These are phyloP conservation scores for Coracias cyanogaster DNA, from an alignment of 2,797 vertebrate species.

Conservation along the genomic window DNA sequence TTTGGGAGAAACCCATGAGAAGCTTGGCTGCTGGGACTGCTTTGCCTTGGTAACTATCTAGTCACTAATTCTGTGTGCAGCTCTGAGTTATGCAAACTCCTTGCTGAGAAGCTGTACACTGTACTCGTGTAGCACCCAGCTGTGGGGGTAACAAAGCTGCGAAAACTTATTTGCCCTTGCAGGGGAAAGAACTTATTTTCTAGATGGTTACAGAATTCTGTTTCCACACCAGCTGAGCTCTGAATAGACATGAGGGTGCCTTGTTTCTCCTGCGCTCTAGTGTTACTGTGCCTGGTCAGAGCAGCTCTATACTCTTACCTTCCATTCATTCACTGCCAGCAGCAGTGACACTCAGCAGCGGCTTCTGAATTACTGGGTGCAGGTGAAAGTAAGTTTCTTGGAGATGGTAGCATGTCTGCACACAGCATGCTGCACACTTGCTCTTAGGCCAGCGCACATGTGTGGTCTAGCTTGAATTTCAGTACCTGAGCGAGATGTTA, in stretches of 20 bases:
- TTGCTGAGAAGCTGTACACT: neutral
- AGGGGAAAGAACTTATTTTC: neutral
- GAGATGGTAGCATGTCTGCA: neutral
- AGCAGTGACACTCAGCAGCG: neutral
- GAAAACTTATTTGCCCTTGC: neutral
- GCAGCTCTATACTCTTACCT: neutral
- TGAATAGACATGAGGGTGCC: neutral
- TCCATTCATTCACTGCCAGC: neutral
- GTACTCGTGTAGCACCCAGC: neutral
- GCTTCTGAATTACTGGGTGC: neutral
- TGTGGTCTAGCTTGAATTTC: neutral
- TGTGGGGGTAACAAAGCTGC: neutral
- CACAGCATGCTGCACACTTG: rapidly evolving
- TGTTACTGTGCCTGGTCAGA: neutral
- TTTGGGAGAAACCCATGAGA: neutral
- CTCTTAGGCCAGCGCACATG: neutral
- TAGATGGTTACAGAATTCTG: neutral
- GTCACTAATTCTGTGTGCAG: neutral
- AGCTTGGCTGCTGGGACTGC: neutral
- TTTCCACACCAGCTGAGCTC: neutral
- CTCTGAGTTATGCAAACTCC: neutral
- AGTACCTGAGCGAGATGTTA: neutral
- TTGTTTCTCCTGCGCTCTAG: neutral
- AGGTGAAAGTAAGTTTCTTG: neutral
- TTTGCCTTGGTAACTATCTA: neutral